Percentiles rank a stretch among this genome's conserved stretches.
Evolutionary conservation across 2,113 vertebrate genomes (phyloP).

Genomic region (Pteropus alecto): DNA sequence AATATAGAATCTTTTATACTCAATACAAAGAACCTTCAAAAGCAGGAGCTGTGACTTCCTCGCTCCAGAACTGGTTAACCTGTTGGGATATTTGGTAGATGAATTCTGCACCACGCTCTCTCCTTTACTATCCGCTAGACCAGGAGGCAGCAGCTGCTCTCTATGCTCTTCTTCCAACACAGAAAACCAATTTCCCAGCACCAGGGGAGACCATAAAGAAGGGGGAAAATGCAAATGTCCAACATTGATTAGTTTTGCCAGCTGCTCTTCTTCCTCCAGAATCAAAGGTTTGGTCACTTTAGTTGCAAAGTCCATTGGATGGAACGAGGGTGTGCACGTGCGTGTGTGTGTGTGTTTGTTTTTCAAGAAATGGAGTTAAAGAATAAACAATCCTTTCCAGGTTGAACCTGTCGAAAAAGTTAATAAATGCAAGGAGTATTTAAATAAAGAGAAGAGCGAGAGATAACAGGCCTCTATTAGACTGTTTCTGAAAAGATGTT

Average conservation of each 20-base stretch:
- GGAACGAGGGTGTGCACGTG: not conserved
- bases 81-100: constrained; percentile 86
- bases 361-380: constrained; percentile 38
- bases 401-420: not conserved
- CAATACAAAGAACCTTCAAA: constrained; percentile 70
- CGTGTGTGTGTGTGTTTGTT: not conserved
- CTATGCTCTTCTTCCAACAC: constrained; percentile 78
- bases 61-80: constrained; percentile 84
- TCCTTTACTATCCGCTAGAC: constrained; percentile 74
- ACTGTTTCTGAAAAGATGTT: not conserved
- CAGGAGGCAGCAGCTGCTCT: constrained; percentile 81
- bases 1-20: constrained; percentile 80
- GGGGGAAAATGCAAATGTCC: constrained; percentile 83
- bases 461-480: not conserved
- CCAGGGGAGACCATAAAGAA: constrained; percentile 80
- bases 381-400: constrained; percentile 17
- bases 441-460: not conserved
- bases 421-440: not conserved
- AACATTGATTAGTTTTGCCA: constrained; percentile 83
- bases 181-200: constrained; percentile 80
- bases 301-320: constrained; percentile 70
- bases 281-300: constrained; percentile 76
- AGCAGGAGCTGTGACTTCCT: constrained; percentile 83
- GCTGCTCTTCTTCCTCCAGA: constrained; percentile 83
- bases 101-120: constrained; percentile 85